Evolutionary conservation across 2,113 vertebrate species (phyloP).

Genomic region (Chloropsis cyanopogon): DNA sequence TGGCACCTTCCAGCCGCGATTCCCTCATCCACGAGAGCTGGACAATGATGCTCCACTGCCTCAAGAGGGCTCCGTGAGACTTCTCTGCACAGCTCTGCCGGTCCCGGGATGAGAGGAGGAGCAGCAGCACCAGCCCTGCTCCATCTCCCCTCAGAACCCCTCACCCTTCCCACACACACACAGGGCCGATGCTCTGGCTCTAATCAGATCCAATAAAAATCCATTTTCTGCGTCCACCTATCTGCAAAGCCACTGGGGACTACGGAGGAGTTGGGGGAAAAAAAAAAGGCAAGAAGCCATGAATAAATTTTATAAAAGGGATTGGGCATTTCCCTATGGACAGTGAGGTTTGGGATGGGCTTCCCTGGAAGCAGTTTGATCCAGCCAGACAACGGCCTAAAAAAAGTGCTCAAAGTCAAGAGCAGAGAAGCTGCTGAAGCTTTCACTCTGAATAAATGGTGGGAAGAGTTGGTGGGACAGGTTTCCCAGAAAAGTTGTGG

Average conservation of each 20-base stretch:
- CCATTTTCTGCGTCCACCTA: rapidly evolving
- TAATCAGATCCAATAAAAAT: background rate
- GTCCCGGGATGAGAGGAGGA: background rate
- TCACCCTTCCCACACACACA: background rate
- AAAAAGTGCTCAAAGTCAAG: background rate
- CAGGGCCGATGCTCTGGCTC: background rate
- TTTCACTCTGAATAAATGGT: background rate
- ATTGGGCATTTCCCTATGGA: background rate
- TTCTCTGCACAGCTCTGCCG: background rate
- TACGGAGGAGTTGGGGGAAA: background rate
- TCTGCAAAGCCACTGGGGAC: background rate
- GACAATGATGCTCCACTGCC: background rate
- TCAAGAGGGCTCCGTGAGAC: constrained; percentile 53
- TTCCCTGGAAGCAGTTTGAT: background rate
- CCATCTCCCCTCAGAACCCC: background rate
- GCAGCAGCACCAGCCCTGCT: background rate
- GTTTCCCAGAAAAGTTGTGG: background rate
- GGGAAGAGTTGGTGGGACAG: background rate
- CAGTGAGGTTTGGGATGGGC: background rate
- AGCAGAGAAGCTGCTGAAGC: background rate
- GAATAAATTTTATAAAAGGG: background rate
- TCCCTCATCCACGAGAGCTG: background rate
- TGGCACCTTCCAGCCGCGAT: background rate
- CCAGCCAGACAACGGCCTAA: background rate
- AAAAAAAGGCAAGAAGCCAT: background rate